Evolutionary conservation across 2,888 invertebrate species (phyloP).

Genomic region (Azorinus chamasolen): DNA sequence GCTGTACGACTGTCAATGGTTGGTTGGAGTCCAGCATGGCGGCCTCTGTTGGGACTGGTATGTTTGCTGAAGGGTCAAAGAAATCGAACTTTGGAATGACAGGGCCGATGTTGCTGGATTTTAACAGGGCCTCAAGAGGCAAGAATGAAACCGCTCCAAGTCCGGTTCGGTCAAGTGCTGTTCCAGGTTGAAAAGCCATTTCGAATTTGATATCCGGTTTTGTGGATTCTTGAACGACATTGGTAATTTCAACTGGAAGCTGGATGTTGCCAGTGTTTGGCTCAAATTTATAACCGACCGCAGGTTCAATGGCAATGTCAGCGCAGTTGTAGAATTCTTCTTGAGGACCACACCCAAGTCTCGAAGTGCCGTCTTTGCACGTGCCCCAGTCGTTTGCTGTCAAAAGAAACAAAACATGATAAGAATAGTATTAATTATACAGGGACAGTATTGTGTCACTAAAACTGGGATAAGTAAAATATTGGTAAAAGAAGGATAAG

Average conservation of each 20-base stretch:
- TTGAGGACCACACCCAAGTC: constrained; percentile 56
- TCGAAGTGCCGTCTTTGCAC: constrained; percentile 42
- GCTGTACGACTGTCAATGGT: too few species aligned
- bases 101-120: constrained; percentile 42
- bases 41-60: constrained; percentile 2
- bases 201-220: constrained; percentile 22
- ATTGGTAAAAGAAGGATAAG: too few species aligned
- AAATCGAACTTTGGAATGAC: constrained; percentile 57
- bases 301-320: constrained; percentile 51
- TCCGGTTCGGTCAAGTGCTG: background rate
- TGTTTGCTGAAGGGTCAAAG: constrained; percentile 34
- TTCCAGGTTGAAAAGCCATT: constrained; percentile 12
- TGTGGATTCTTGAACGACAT: background rate
- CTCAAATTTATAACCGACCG: constrained; percentile 2
- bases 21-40: too few species aligned
- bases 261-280: constrained; percentile 2
- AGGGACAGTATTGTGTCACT: too few species aligned
- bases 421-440: too few species aligned
- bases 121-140: constrained; percentile 26
- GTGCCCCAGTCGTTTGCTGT: constrained; percentile 61
- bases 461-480: too few species aligned
- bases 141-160: constrained; percentile 35
- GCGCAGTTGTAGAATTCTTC: constrained; percentile 62
- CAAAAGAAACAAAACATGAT: constrained; percentile 17
- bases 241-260: constrained; percentile 26